Evolutionary conservation across 2,797 vertebrate species (phyloP).

Genomic region (Rhabdomys pumilio): DNA sequence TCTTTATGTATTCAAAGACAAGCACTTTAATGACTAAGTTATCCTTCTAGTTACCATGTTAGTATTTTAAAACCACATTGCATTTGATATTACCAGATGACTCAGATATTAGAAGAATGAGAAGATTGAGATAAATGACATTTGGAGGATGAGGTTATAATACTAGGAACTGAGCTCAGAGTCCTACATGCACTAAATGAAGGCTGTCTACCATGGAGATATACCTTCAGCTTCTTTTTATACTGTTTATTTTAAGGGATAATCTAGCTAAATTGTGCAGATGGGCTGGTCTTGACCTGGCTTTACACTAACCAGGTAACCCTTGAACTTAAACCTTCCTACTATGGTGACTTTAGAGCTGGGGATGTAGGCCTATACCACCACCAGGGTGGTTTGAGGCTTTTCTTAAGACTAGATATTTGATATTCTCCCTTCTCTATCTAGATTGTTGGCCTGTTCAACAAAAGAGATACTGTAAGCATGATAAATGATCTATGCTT

Average conservation of each 20-base stretch:
- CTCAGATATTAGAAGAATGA: background rate
- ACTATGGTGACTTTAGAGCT: no score
- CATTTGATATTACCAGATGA: background rate
- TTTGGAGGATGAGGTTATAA: background rate
- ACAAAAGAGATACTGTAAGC: constrained; percentile 14
- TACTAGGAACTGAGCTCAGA: background rate
- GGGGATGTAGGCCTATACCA: background rate
- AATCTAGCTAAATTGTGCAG: background rate
- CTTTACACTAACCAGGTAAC: background rate
- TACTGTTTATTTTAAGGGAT: background rate
- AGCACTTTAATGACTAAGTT: background rate
- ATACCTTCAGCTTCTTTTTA: background rate
- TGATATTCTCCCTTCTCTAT: background rate
- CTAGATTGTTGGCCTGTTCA: background rate
- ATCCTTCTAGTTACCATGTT: background rate
- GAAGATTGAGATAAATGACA: background rate
- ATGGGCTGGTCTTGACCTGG: background rate
- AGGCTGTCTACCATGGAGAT: background rate
- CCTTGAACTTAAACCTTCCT: background rate
- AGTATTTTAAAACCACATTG: background rate
- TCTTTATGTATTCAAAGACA: background rate
- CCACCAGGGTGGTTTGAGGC: background rate
- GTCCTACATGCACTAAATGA: background rate
- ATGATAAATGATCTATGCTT: constrained; percentile 37
- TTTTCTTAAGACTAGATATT: constrained; percentile 10